These are phyloP conservation scores for Toxonevra muliebris DNA, from an alignment of 2,888 invertebrate species.

Conservation along the genomic window DNA sequence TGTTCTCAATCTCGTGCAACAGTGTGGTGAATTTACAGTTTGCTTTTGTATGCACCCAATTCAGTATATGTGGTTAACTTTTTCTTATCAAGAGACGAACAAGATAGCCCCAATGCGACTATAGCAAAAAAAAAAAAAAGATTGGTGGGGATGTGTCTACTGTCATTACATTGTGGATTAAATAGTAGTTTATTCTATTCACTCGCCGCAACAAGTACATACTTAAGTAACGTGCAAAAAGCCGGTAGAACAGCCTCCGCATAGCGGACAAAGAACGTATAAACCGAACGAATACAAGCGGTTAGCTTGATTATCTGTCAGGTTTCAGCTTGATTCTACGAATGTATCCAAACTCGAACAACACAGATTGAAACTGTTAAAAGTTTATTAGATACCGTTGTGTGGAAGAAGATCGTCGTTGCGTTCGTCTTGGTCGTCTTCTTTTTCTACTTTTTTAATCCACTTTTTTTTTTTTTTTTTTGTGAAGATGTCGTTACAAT, in stretches of 20 bases:
- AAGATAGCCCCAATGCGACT: conserved; percentile 17
- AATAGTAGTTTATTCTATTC: conserved; percentile 14
- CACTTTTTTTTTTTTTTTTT: background rate
- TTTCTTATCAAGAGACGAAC: conserved; percentile 24
- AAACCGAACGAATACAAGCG: too few species aligned
- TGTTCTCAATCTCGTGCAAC: conserved; percentile 16
- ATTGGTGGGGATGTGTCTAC: conserved; percentile 9
- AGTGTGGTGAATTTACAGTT: background rate
- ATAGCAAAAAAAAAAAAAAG: conserved; percentile 13
- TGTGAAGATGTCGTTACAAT: background rate
- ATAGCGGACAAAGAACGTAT: background rate
- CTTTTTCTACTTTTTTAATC: background rate
- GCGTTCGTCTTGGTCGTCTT: background rate
- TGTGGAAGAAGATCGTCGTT: background rate
- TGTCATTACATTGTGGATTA: conserved; percentile 26
- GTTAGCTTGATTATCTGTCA: too few species aligned
- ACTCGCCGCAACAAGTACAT: background rate
- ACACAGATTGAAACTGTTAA: conserved; percentile 3
- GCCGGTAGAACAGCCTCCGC: conserved; percentile 26
- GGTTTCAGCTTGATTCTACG: too few species aligned
- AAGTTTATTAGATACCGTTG: conserved; percentile 31
- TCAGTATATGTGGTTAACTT: conserved; percentile 13
- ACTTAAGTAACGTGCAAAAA: conserved; percentile 17
- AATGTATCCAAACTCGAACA: background rate
- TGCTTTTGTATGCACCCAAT: conserved; percentile 5